These are phyloP conservation scores for Hirtodrosophila confusa DNA, from an alignment of 2,888 invertebrate genomes.

Conservation along the genomic window DNA sequence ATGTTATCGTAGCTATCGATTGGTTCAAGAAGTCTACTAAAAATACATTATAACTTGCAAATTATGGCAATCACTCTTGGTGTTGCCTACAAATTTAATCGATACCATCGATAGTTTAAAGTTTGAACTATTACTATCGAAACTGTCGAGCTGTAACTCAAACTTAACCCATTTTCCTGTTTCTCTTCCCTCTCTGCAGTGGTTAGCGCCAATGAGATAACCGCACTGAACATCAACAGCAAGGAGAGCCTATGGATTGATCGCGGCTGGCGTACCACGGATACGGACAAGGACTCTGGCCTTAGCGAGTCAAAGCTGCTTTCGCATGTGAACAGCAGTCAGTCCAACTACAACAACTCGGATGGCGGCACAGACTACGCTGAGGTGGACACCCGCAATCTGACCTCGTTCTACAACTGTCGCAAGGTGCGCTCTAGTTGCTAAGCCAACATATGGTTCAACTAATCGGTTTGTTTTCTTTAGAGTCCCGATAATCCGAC, in stretches of 20 bases:
- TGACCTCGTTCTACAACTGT: conserved; percentile 89
- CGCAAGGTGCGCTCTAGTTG: conserved; percentile 84
- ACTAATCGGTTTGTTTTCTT: conserved; percentile 9
- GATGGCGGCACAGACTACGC: conserved; percentile 87
- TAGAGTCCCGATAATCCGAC: conserved; percentile 87
- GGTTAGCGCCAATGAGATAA: conserved; percentile 85
- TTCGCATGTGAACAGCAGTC: conserved; percentile 85
- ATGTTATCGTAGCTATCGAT: too few relatives aligned
- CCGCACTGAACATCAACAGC: conserved; percentile 85
- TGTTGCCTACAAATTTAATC: too few relatives aligned
- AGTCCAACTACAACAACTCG: conserved; percentile 84
- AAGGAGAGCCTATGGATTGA: conserved; percentile 90
- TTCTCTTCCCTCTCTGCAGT: conserved; percentile 68
- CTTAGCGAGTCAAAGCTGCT: conserved; percentile 86
- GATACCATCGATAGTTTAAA: too few relatives aligned
- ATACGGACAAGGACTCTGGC: conserved; percentile 87
- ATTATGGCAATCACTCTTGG: too few relatives aligned
- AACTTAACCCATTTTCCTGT: neutral
- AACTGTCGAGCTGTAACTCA: too few relatives aligned
- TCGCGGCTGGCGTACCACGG: conserved; percentile 88
- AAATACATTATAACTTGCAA: too few relatives aligned
- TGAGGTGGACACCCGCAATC: conserved; percentile 87
- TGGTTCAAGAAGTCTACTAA: too few relatives aligned
- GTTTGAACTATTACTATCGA: too few relatives aligned
- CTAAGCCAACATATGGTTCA: conserved; percentile 2